Evolutionary conservation across 2,888 invertebrate genomes (phyloP).

Genomic region (Teinopalpus imperialis): DNA sequence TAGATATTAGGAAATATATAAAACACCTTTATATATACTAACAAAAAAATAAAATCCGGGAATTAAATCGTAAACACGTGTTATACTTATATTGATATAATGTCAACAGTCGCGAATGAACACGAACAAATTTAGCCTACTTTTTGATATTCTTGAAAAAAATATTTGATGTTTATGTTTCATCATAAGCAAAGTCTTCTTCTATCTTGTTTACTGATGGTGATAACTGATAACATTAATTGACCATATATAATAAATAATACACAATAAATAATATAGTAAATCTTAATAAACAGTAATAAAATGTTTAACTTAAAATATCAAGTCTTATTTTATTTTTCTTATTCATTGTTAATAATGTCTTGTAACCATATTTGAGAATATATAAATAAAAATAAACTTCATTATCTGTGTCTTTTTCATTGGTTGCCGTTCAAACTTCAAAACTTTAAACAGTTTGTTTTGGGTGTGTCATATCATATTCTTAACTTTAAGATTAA

Average conservation of each 20-base stretch:
- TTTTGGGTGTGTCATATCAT: conserved; percentile 19
- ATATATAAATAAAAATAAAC: too few relatives aligned
- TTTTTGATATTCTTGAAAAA: not conserved
- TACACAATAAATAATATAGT: too few relatives aligned
- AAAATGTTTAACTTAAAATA: too few relatives aligned
- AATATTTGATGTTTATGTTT: not conserved
- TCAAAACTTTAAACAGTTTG: conserved; percentile 7
- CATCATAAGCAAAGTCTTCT: too few relatives aligned
- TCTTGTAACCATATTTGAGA: too few relatives aligned
- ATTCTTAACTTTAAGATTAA: not conserved
- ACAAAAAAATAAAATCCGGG: not conserved
- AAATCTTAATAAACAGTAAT: too few relatives aligned
- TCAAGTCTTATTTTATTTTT: too few relatives aligned
- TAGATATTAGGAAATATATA: too few relatives aligned
- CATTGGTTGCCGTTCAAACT: not conserved
- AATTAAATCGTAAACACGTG: conserved; percentile 11
- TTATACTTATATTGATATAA: conserved; percentile 3
- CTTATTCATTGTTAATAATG: too few relatives aligned
- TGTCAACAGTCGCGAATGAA: not conserved
- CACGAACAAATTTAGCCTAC: conserved; percentile 1
- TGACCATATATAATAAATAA: too few relatives aligned
- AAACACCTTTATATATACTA: not conserved
- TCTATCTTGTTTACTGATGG: too few relatives aligned
- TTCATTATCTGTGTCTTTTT: not conserved
- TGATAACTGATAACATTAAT: too few relatives aligned